Conservation (phyloP, 2,113 vertebrate species). For the Thamnophis sirtalis region DNA sequence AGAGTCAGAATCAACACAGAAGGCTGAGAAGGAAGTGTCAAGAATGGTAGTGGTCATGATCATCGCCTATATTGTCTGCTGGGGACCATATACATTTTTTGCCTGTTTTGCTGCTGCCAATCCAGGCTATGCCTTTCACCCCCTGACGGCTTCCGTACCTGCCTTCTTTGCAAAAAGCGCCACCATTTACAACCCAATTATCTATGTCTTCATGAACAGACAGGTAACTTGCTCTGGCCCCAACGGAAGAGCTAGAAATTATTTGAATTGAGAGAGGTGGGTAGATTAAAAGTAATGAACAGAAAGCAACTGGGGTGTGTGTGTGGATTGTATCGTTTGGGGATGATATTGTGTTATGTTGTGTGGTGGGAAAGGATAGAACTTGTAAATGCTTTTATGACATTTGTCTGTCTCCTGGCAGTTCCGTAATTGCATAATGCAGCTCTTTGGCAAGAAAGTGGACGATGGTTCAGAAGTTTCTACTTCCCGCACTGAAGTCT, state of each 20-base stretch:
- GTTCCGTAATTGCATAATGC: constrained; percentile 85
- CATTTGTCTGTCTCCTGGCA: constrained; percentile 35
- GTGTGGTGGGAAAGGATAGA: neutral
- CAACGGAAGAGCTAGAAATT: neutral
- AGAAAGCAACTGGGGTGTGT: neutral
- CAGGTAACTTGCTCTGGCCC: constrained; percentile 67
- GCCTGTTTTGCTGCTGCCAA: constrained; percentile 80
- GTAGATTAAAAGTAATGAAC: neutral
- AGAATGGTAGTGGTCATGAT: constrained; percentile 89
- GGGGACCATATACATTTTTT: constrained; percentile 83
- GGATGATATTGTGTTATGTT: neutral
- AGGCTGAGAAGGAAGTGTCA: constrained; percentile 85
- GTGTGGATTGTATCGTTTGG: neutral
- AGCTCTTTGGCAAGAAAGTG: constrained; percentile 83
- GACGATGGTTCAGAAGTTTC: constrained; percentile 83
- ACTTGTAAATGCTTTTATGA: neutral
- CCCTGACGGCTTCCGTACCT: constrained; percentile 79
- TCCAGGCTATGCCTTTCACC: constrained; percentile 85
- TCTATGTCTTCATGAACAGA: constrained; percentile 90
- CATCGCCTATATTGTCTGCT: constrained; percentile 73
- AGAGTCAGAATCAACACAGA: constrained; percentile 88
- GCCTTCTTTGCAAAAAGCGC: constrained; percentile 89
- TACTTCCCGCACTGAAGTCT: constrained; percentile 80
- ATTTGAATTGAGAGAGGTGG: neutral
- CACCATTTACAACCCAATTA: constrained; percentile 88